Evolutionary conservation across 92 coral and sea anemone species (phyloP).

Genomic region (Palythoa grandiflora): DNA sequence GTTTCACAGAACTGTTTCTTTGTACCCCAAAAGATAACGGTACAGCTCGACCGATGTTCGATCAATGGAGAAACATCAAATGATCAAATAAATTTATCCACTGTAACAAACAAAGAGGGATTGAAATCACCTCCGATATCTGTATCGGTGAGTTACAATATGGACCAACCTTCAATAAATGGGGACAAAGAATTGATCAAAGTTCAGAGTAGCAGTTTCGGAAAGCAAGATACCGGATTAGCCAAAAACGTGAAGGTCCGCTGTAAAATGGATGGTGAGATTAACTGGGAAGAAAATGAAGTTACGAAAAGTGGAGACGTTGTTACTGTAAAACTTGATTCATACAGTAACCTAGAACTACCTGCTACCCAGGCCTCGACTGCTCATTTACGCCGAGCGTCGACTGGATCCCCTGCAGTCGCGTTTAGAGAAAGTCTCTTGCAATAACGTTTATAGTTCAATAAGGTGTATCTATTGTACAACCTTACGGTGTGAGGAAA

Average conservation of each 20-base stretch:
- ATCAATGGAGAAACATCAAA: constrained; percentile 1
- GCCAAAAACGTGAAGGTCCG: constrained; percentile 17
- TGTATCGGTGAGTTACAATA: constrained; percentile 28
- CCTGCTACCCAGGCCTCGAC: constrained; percentile 60
- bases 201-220: not conserved
- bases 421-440: constrained; percentile 38
- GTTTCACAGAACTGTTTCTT: constrained; percentile 20
- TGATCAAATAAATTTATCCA: not conserved
- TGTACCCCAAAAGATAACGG: constrained; percentile 64
- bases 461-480: too few relatives aligned
- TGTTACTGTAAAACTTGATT: constrained; percentile 81
- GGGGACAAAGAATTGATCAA: not conserved
- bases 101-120: not conserved
- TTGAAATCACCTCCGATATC: not conserved
- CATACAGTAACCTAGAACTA: constrained; percentile 71
- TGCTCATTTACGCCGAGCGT: constrained; percentile 72
- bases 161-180: not conserved
- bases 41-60: constrained; percentile 56
- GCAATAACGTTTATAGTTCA: not conserved
- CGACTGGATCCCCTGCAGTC: constrained; percentile 82
- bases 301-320: constrained; percentile 55
- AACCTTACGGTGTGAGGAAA: too few relatives aligned
- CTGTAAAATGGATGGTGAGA: constrained; percentile 11
- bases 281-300: constrained; percentile 25
- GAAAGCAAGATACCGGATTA: not conserved